Evolutionary conservation across 2,113 vertebrate genomes (phyloP), one percentile per base, ranked within the genome.

Genomic region (Oryzias melastigma): DNA sequence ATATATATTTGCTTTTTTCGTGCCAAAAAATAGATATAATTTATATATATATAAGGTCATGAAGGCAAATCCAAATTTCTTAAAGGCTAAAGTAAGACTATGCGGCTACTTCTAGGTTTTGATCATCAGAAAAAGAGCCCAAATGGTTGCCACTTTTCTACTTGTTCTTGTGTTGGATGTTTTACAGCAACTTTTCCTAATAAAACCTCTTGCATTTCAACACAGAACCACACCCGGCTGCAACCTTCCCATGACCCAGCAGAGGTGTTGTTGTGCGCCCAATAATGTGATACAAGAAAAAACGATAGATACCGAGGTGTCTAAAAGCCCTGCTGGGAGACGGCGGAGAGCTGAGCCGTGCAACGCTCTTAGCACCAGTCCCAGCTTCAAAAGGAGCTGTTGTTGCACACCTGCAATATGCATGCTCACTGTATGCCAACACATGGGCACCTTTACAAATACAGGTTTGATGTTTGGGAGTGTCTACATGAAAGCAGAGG

Each of bases 321-420:
- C 67, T 78, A 52, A 82, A 86, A 83, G 81, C 77, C 66, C 77
- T 80, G 79, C 79, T 83, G 77, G 79, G 83, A 84, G 51, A 59
- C 75, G 66, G 51, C 3, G 1, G 62, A 77, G 82, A 69, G 17
- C 53, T 83, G 85, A 85, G 29, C 62, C 66, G 29, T 80, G 75
- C 67, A 77, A 88, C 77, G 71, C 76, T 81, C 56, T 77, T 71
- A 73, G 73, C 72, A 13, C 61, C 73, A 67, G 62, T 70, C 75
- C 27, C 53, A 55, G 6, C 48, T 49, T 58, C 67, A 71, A 54
- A 27, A 16, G 50, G 20, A 54, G 48, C 61, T 66, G 60, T 20
- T 19, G 20, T 1, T 52, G 25, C 41, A 61, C 44, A 65, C 66
- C 41, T 20, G 8, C n/a, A 12, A 58, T 47, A 71, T 27, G 22